Evolutionary conservation across 2,888 invertebrate genomes (phyloP), one percentile per base, ranked within the genome.

Genomic region (Brachylomia viminalis): DNA sequence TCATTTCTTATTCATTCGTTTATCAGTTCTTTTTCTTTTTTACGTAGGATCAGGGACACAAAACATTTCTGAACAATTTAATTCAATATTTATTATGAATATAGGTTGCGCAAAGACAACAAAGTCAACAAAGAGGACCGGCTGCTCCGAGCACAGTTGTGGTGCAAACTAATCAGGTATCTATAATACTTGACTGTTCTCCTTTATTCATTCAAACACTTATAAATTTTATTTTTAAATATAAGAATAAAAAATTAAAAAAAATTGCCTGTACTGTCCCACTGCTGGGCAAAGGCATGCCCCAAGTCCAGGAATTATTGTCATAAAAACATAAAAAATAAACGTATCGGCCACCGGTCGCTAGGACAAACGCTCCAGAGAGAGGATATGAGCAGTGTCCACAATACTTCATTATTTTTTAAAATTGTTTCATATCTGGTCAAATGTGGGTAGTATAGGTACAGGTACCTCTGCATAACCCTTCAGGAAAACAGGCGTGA

Each of bases 41-140:
- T n/a, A 70, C 20, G 54, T 83, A 74, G 80, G 84, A 56, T 62
- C 84, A 79, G 68, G 72, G 72, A 65, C 52, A 54, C 6, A 27
- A 0, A 54, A 47, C 0, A 65, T 52, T n/a, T 42, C 2, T 38
- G 52, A 73, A 38, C 27, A 13, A 11, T 33, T n/a, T 52, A 52
- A 75, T 76, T 54, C 7, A 86, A 65, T 68, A 68, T 52, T 61
- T 68, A 3, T 42, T 23, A 42, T 62, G 0, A 80, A 54, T 94
- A 38, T 90, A 97, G 97, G 97, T 97, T 8, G 95, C 97, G 2
- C 97, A 97, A 87, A 92, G 97, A 79, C 97, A 96, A 75, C 96
- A 97, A 72, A 96, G 94, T 79, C 97, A 96, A 83, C 96, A 96
- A 73, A 89, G 95, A 76, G 92, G 90, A 10, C 90, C 94, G 0